Base-by-base conservation (phyloP, 2,113 vertebrate species). In the Pseudonaja textilis region DNA sequence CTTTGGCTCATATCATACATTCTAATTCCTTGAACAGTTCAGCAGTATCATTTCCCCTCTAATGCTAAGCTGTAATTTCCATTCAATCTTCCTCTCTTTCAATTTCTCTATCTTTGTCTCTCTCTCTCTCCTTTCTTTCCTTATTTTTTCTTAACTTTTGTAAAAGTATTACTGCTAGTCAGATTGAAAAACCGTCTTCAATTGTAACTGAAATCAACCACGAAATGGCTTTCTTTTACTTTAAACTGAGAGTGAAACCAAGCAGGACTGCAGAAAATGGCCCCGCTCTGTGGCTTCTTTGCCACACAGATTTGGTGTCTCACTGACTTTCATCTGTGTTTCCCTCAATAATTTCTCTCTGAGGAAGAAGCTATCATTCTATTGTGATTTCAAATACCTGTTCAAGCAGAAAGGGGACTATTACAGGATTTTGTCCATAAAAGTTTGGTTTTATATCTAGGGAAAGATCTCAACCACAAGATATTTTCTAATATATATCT, bases 191-290 rank as follows among this genome's bases (percentile, higher is more conserved):
- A 95, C 94, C 92, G 95, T 96, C 94, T 97, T 95, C 95, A 97
- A 97, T 97, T 97, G 93, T 95, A 96, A 95, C 96, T 95, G 97
- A 97, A 97, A 97, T 97, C 97, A 98, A 97, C 95, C 94, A 92
- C 96, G 97, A 97, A 98, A 97, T 97, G 94, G 95, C 97, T 97
- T 98, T 97, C 96, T 98, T 98, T 97, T 97, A 97, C 96, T 97
- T 97, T 96, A 97, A 97, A 95, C 95, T 96, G 96, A 10, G 3
- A 96, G 94, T 69, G 23, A 97, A 96, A 94, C 94, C 96, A 96
- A 96, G 95, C 91, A 96, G 92, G 95, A 92, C 96, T 97, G 93
- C 94, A 96, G 95, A 94, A 85, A 92, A 91, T 94, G 29, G 74
- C 90, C 90, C 96, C 94, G 95, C 93, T 90, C 90, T 93, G 92